phyloP scores from a whole-genome alignment of 1,140 invertebrate genomes.

The Melanaphis sacchari region DNA sequence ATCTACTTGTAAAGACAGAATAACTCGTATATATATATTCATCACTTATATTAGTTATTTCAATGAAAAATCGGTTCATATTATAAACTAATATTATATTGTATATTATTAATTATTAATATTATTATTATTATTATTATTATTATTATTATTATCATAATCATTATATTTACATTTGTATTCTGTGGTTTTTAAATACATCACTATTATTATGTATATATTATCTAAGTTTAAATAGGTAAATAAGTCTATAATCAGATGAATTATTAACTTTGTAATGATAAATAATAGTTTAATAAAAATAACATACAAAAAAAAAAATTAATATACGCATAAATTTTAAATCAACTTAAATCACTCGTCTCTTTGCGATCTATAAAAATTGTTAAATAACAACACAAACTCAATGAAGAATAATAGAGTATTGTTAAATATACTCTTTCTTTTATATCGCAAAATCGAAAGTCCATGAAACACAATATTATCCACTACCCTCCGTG shows the following conservation, averaged over 20 bases:
- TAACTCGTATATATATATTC: too few relatives aligned
- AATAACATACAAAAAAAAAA: too few relatives aligned
- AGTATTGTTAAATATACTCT: background rate
- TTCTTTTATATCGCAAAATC: background rate
- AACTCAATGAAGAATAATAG: background rate
- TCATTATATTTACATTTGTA: background rate
- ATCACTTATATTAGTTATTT: too few relatives aligned
- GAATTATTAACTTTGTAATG: background rate
- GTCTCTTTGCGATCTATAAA: background rate
- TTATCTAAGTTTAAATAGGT: background rate
- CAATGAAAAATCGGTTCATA: too few relatives aligned
- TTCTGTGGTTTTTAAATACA: background rate
- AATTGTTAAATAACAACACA: background rate
- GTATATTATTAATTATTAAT: too few relatives aligned
- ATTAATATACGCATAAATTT: background rate
- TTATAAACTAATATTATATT: too few relatives aligned
- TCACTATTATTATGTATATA: background rate
- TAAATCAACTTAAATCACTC: background rate
- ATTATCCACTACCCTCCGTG: background rate
- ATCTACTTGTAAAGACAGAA: background rate
- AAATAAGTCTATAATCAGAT: background rate
- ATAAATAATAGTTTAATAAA: too few relatives aligned
- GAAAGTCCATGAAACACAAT: background rate
- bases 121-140: too few relatives aligned
- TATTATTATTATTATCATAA: background rate